Conservation (phyloP, 2,113 vertebrate genomes). For the Ellobius talpinus region DNA sequence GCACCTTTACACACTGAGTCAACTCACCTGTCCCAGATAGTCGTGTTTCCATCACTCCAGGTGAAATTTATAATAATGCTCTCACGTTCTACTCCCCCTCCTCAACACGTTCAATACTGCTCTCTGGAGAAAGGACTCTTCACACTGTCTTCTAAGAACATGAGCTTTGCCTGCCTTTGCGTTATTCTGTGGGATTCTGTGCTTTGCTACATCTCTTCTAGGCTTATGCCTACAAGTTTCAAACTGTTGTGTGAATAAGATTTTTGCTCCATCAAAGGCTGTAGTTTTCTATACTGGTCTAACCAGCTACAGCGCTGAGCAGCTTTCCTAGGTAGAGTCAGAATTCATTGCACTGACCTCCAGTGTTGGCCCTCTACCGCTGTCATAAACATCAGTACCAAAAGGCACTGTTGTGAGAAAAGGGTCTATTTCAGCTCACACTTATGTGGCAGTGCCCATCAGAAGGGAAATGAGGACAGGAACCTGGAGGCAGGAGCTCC, state of each 20-base stretch:
- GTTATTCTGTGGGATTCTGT: neutral
- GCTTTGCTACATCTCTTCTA: constrained; percentile 5
- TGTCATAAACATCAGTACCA: neutral
- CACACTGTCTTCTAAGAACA: neutral
- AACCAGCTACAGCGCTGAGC: neutral
- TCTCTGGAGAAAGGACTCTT: neutral
- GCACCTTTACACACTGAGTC: neutral
- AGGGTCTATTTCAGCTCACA: neutral
- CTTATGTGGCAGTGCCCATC: neutral
- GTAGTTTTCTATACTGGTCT: neutral
- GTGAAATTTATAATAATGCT: neutral
- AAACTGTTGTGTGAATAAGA: neutral
- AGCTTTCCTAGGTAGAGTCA: neutral
- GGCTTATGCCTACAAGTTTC: neutral
- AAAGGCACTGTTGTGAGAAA: neutral
- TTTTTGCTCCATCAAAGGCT: neutral
- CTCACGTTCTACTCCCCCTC: neutral
- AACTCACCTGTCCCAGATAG: neutral
- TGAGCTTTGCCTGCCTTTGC: neutral
- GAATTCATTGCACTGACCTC: neutral
- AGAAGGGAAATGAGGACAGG: neutral
- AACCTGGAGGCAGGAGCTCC: neutral
- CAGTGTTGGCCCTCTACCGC: neutral
- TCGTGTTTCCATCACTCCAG: neutral
- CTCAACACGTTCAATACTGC: neutral